Base-by-base conservation (phyloP, 2,888 invertebrate genomes). In the Allacma fusca region DNA sequence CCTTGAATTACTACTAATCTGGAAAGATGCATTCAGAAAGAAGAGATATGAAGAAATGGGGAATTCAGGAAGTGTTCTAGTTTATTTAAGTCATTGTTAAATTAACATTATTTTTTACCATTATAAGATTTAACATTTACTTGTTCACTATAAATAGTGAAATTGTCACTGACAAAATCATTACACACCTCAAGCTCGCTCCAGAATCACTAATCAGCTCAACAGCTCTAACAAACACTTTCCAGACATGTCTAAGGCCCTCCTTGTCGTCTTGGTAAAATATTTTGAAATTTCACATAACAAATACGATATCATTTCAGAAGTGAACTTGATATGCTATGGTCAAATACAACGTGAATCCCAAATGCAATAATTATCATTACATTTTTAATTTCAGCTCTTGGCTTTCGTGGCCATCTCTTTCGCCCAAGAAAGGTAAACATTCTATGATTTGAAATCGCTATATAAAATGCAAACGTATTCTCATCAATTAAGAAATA, bases 341-440 rank as follows among this genome's bases (percentile, higher is more conserved):
- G n/a, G n/a, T n/a, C n/a, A n/a, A n/a, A n/a, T n/a, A n/a, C n/a
- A n/a, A n/a, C n/a, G n/a, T n/a, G n/a, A n/a, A n/a, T n/a, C n/a
- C n/a, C n/a, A n/a, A n/a, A n/a, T n/a, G n/a, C n/a, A n/a, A n/a
- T n/a, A n/a, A n/a, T n/a, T 21, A 24, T 12, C 28, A 40, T 68
- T 75, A 64, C 19, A 62, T 62, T 65, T 69, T 65, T 75, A 74
- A 9, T 70, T 77, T 0, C n/a, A 83, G 83, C 77, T 82, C 62
- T 78, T 83, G 81, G 83, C 80, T 67, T 44, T 78, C 29, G 78
- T 80, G 29, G 81, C 78, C 77, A 73, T 78, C 50, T 59, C 77
- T 75, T 59, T 78, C n/a, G 80, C 78, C 24, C 82, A 82, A 78
- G 83, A 70, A 57, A 78, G 80, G 76, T 80, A 68, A n/a, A n/a